A percentile compares a stretch with the other conserved stretches of the same genome.
These are phyloP conservation scores for Propithecus perrieri DNA, from an alignment of 2,797 vertebrate species.

Conservation along the genomic window DNA sequence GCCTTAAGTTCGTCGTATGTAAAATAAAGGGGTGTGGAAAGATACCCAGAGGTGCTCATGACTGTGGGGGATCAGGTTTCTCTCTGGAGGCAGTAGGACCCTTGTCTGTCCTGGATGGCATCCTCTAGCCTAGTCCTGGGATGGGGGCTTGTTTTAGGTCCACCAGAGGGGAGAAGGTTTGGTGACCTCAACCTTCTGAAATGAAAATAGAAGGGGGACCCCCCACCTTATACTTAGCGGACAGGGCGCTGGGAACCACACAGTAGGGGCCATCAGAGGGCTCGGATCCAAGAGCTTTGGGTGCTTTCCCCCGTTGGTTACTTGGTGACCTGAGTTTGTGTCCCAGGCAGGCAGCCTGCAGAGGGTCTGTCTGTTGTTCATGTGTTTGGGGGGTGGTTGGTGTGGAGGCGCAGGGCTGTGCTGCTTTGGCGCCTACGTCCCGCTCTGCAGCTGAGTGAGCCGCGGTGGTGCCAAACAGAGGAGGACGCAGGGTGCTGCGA, in stretches of 20 bases:
- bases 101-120: background rate
- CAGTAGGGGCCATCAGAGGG: background rate
- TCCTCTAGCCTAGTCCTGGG: background rate
- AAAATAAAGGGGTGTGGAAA: background rate
- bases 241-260: background rate
- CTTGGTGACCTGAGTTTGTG: background rate
- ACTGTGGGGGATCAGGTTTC: background rate
- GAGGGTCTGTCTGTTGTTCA: background rate
- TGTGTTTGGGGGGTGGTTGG: background rate
- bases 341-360: background rate
- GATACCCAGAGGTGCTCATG: background rate
- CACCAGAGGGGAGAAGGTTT: background rate
- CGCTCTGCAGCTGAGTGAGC: background rate
- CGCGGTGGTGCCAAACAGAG: background rate
- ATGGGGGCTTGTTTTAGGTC: background rate
- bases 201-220: background rate
- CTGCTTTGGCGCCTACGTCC: background rate
- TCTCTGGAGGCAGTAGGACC: background rate
- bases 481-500: background rate
- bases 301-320: background rate
- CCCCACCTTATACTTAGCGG: background rate
- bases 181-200: background rate
- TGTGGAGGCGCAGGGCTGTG: rapidly evolving
- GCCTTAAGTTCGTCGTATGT: background rate
- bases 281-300: background rate